Conservation (phyloP, 2,888 invertebrate species). For the Elysia crispata region DNA sequence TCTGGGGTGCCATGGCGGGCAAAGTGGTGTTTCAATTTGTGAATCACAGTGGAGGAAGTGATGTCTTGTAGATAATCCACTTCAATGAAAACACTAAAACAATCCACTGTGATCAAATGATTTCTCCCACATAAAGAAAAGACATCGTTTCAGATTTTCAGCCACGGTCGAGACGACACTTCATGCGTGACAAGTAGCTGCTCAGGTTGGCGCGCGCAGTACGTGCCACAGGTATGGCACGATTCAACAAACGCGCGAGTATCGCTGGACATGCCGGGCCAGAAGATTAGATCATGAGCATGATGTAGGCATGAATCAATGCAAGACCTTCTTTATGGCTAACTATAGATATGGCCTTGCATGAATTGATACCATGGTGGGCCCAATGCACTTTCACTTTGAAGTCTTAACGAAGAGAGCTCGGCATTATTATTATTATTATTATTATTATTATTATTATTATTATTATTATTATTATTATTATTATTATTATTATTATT, state of each 20-base stretch:
- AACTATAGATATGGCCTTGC: too few species aligned
- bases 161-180: background rate
- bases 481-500: background rate
- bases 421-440: too few species aligned
- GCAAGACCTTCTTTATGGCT: too few species aligned
- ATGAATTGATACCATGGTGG: conserved; percentile 43
- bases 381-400: conserved; percentile 36
- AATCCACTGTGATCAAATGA: conserved; percentile 35
- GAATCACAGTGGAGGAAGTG: conserved; percentile 24
- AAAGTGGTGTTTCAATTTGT: conserved; percentile 38
- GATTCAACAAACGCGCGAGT: conserved; percentile 51
- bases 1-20: conserved; percentile 44
- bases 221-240: conserved; percentile 50
- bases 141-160: conserved; percentile 25
- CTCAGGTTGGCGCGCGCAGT: conserved; percentile 38
- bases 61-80: conserved; percentile 29
- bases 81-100: conserved; percentile 35
- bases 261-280: conserved; percentile 53
- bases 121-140: conserved; percentile 23
- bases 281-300: conserved; percentile 47
- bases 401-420: conserved; percentile 14
- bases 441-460: background rate
- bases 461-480: background rate
- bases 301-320: too few species aligned
- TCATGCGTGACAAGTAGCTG: conserved; percentile 18